Evolutionary conservation across 1,140 invertebrate genomes (phyloP).

Genomic region (Brachionus asplanchnoidis): DNA sequence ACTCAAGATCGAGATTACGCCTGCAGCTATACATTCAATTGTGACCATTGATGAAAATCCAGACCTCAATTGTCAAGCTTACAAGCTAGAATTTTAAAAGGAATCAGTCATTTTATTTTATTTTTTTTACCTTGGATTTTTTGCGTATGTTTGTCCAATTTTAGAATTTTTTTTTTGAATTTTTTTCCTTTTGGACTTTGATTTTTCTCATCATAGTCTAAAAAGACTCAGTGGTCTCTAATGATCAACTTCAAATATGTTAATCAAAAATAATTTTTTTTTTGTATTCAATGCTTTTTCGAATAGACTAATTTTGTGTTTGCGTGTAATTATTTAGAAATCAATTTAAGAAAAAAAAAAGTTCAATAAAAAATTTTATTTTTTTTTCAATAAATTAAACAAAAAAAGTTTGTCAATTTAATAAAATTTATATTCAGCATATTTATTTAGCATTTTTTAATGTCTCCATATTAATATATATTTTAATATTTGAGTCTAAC

Average conservation of each 20-base stretch:
- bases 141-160: background rate
- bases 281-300: background rate
- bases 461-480: no score
- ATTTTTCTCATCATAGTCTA: background rate
- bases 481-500: no score
- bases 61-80: conserved; percentile 92
- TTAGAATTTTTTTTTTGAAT: background rate
- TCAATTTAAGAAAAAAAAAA: background rate
- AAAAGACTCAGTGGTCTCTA: background rate
- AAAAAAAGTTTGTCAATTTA: background rate
- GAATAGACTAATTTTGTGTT: background rate
- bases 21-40: conserved; percentile 88
- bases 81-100: conserved; percentile 81
- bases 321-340: background rate
- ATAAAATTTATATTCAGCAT: background rate
- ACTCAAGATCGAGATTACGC: conserved; percentile 88
- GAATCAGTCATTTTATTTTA: background rate
- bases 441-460: background rate
- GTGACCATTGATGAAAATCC: conserved; percentile 89
- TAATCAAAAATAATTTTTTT: background rate
- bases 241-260: background rate
- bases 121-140: background rate
- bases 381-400: background rate
- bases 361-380: background rate
- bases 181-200: background rate